Evolutionary conservation across 1,140 invertebrate genomes (phyloP).

Genomic region (Anastatus disparis): DNA sequence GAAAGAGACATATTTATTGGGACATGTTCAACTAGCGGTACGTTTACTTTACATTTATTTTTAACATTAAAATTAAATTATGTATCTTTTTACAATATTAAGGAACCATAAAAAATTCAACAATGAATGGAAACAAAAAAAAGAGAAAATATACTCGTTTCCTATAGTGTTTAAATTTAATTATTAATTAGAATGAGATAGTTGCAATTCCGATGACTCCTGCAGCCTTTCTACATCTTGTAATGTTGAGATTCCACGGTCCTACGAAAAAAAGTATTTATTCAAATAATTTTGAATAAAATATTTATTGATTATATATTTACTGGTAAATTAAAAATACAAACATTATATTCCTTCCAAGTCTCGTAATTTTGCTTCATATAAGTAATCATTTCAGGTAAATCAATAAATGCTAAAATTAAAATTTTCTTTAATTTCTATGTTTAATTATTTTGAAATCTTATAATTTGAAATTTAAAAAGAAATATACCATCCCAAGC

Average conservation of each 20-base stretch:
- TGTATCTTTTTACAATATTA: background rate
- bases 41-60: too few species aligned
- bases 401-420: constrained; percentile 86
- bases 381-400: constrained; percentile 87
- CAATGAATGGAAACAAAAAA: constrained; percentile 27
- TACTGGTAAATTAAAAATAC: constrained; percentile 26
- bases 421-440: too few species aligned
- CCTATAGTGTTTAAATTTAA: too few species aligned
- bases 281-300: constrained; percentile 14
- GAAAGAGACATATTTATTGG: too few species aligned
- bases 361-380: constrained; percentile 88
- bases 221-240: constrained; percentile 73
- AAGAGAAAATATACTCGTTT: constrained; percentile 28
- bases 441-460: constrained; percentile 36
- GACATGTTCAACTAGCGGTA: too few species aligned
- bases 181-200: too few species aligned
- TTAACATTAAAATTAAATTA: too few species aligned
- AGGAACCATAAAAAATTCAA: constrained; percentile 28
- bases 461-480: constrained; percentile 21
- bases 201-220: constrained; percentile 54
- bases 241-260: constrained; percentile 77
- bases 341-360: constrained; percentile 81
- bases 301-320: constrained; percentile 22
- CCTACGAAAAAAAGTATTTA: constrained; percentile 67
- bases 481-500: constrained; percentile 88